Conservation (phyloP, 2,888 invertebrate genomes). For the Tenthredo livida region DNA sequence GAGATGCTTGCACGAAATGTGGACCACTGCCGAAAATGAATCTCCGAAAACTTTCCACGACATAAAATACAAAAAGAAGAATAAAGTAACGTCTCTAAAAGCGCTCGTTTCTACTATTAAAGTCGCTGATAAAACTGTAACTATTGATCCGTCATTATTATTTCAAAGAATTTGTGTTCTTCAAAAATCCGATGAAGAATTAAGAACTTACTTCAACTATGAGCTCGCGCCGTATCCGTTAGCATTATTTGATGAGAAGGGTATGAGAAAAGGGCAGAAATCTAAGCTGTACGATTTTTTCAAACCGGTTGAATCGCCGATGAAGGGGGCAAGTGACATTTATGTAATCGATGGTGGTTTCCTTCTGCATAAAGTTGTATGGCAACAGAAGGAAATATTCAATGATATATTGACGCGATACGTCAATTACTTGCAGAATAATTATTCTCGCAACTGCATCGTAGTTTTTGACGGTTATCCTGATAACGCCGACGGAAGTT, state of each 20-base stretch:
- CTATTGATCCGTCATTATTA: slow-evolving; percentile 59
- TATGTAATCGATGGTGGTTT: slow-evolving; percentile 54
- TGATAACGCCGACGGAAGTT: background rate
- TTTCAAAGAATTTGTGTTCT: slow-evolving; percentile 57
- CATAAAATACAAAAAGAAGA: slow-evolving; percentile 70
- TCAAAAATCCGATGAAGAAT: slow-evolving; percentile 52
- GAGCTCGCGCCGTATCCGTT: slow-evolving; percentile 57
- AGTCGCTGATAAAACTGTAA: slow-evolving; percentile 68
- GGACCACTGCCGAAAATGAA: background rate
- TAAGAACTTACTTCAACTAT: slow-evolving; percentile 53
- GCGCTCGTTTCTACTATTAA: slow-evolving; percentile 66
- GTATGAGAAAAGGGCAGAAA: slow-evolving; percentile 56
- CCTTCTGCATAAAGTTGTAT: slow-evolving; percentile 54
- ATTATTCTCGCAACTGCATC: slow-evolving; percentile 22
- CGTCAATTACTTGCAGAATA: slow-evolving; percentile 43
- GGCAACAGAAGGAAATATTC: slow-evolving; percentile 47
- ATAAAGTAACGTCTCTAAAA: slow-evolving; percentile 71
- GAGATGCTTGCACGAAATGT: slow-evolving; percentile 29
- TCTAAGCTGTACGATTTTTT: slow-evolving; percentile 63
- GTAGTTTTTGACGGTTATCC: slow-evolving; percentile 45
- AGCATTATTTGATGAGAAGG: slow-evolving; percentile 57
- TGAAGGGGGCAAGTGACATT: background rate
- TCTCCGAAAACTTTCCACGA: slow-evolving; percentile 54
- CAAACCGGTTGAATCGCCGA: slow-evolving; percentile 44
- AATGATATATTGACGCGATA: slow-evolving; percentile 46